phyloP scores from a whole-genome alignment of 2,797 vertebrate genomes.

The Micrastur ruficollis region DNA sequence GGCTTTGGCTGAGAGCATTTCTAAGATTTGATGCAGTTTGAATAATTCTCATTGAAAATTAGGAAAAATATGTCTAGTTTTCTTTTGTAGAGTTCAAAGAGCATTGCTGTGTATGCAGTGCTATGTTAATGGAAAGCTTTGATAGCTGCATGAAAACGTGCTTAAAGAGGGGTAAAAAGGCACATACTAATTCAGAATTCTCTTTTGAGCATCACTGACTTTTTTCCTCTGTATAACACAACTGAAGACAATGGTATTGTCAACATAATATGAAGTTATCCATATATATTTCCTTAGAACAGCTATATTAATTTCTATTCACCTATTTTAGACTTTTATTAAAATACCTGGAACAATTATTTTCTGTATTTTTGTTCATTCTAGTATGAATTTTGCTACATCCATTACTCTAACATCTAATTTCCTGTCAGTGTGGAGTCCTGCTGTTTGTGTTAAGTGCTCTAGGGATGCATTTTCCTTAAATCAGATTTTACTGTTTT shows the following conservation, averaged over 20 bases:
- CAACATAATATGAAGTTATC: background rate
- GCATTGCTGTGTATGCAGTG: background rate
- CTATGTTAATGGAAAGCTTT: background rate
- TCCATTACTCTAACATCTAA: background rate
- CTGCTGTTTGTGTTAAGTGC: background rate
- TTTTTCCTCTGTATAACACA: background rate
- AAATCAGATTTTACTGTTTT: background rate
- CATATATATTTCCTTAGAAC: background rate
- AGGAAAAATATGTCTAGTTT: background rate
- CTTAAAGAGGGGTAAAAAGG: background rate
- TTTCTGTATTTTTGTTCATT: background rate
- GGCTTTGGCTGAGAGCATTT: background rate
- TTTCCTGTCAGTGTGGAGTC: background rate
- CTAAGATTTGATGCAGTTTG: background rate
- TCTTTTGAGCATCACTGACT: background rate
- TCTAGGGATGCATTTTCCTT: background rate
- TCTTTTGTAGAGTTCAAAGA: background rate
- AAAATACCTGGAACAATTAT: background rate
- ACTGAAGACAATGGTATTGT: background rate
- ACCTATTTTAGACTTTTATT: background rate
- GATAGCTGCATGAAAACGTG: background rate
- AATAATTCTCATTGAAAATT: background rate
- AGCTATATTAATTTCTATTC: background rate
- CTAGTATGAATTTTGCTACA: background rate
- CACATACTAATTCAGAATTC: background rate